Evolutionary conservation across 1,140 invertebrate species (phyloP).

Genomic region (Pararge aegeria): DNA sequence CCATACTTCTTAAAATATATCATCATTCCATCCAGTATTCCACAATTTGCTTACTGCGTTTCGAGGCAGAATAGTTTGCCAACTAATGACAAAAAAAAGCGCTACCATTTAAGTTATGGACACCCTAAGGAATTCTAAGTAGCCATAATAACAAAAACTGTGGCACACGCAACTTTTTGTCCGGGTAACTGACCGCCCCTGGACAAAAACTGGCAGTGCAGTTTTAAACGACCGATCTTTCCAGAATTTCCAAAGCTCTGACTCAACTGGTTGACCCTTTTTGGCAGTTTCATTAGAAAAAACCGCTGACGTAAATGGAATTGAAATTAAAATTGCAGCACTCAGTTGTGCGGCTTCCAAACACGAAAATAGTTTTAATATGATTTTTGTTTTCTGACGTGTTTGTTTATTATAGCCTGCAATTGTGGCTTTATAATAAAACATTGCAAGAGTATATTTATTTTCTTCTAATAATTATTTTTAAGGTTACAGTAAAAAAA

Average conservation of each 20-base stretch:
- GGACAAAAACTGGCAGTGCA: neutral
- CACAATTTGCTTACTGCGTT: too few species aligned
- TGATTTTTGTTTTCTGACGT: neutral
- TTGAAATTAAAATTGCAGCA: neutral
- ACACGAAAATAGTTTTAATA: neutral
- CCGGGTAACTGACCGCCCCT: slow-evolving; percentile 17
- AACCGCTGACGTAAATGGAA: slow-evolving; percentile 6
- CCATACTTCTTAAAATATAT: too few species aligned
- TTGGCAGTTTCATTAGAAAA: neutral
- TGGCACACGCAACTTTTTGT: slow-evolving; percentile 15
- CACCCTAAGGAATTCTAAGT: slow-evolving; percentile 15
- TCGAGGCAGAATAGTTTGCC: too few species aligned
- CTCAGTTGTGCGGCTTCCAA: neutral
- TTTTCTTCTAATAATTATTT: too few species aligned
- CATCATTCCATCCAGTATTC: too few species aligned
- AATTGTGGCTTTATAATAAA: too few species aligned
- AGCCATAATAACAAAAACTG: slow-evolving; percentile 7
- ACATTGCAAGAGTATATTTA: too few species aligned
- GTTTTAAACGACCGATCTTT: neutral
- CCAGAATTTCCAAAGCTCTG: slow-evolving; percentile 21
- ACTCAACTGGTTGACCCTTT: slow-evolving; percentile 2
- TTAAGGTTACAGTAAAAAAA: too few species aligned
- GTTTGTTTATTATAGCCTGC: too few species aligned
- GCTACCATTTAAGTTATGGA: too few species aligned
- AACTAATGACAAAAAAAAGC: too few species aligned